Conservation (phyloP, 2,113 vertebrate species). For the Microcebus jonahi region DNA sequence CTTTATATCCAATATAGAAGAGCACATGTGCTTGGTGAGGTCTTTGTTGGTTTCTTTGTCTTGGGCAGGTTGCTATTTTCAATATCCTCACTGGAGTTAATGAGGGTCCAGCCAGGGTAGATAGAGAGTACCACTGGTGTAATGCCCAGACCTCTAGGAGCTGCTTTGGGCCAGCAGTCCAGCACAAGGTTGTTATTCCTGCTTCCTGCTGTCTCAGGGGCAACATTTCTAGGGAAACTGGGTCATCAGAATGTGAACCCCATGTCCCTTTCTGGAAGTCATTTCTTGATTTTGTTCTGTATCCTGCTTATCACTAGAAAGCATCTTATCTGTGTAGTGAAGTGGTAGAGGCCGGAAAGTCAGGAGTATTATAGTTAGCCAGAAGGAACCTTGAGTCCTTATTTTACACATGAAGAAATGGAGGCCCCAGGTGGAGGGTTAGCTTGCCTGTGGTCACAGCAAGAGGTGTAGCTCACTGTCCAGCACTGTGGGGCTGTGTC, state of each 20-base stretch:
- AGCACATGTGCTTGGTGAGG: not conserved
- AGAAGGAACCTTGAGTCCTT: not conserved
- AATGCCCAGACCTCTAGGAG: not conserved
- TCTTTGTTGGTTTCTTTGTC: not conserved
- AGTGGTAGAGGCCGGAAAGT: not conserved
- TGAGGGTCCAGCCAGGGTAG: not conserved
- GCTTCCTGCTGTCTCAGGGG: constrained; percentile 48
- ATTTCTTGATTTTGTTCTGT: constrained; percentile 31
- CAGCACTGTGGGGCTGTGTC: not conserved
- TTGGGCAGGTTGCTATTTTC: not conserved
- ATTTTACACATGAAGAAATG: not conserved
- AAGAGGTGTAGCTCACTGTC: not conserved
- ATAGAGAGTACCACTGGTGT: not conserved
- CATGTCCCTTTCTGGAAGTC: constrained; percentile 47
- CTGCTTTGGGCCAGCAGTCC: not conserved
- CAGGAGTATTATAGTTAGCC: not conserved
- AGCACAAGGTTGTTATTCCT: constrained; percentile 8
- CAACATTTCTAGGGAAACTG: constrained; percentile 56
- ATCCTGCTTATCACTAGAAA: constrained; percentile 46
- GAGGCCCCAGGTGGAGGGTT: not conserved
- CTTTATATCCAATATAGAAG: not conserved
- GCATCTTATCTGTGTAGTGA: not conserved
- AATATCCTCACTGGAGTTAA: not conserved
- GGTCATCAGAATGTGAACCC: constrained; percentile 67
- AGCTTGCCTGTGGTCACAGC: not conserved